These are phyloP conservation scores for Boleophthalmus pectinirostris DNA, from an alignment of 2,113 vertebrate species.

Conservation along the genomic window DNA sequence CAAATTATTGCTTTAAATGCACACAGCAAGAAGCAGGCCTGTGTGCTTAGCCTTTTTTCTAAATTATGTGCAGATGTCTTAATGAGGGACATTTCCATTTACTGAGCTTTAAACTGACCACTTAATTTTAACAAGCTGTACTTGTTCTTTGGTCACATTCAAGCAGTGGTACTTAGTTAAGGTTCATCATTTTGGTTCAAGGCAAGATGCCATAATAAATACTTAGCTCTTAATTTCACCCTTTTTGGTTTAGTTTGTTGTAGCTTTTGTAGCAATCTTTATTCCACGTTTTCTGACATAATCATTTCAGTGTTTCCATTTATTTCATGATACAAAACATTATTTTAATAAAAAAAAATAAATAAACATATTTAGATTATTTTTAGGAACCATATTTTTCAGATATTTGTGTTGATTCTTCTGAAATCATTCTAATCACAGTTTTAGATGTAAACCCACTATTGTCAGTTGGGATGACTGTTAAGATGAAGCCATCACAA, in stretches of 20 bases:
- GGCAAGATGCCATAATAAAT: slow-evolving; percentile 5
- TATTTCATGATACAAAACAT: slow-evolving; percentile 29
- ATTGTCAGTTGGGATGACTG: slow-evolving; percentile 55
- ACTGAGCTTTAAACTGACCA: slow-evolving; percentile 1
- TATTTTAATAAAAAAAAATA: slow-evolving; percentile 40
- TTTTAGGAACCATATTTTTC: slow-evolving; percentile 4
- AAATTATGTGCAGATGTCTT: slow-evolving; percentile 55
- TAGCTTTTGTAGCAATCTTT: slow-evolving; percentile 51
- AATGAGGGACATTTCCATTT: slow-evolving; percentile 25
- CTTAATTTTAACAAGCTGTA: slow-evolving; percentile 6
- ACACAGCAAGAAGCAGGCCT: slow-evolving; percentile 44
- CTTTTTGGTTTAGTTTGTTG: slow-evolving; percentile 25
- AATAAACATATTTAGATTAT: not conserved
- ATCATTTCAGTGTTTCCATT: slow-evolving; percentile 16
- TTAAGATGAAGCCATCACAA: slow-evolving; percentile 65
- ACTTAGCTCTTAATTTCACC: slow-evolving; percentile 32
- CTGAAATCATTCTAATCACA: slow-evolving; percentile 35
- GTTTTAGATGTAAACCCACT: slow-evolving; percentile 17
- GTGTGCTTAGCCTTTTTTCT: slow-evolving; percentile 47
- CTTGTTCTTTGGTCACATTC: slow-evolving; percentile 12
- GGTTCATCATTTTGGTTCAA: slow-evolving; percentile 14
- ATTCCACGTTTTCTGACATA: slow-evolving; percentile 23
- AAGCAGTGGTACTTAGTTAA: slow-evolving; percentile 30
- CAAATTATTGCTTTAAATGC: slow-evolving; percentile 50
- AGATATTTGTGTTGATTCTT: slow-evolving; percentile 13